A percentile compares a stretch with the other conserved stretches of the same genome.
Conservation (phyloP, 1,140 invertebrate species). For the Aricia agestis region DNA sequence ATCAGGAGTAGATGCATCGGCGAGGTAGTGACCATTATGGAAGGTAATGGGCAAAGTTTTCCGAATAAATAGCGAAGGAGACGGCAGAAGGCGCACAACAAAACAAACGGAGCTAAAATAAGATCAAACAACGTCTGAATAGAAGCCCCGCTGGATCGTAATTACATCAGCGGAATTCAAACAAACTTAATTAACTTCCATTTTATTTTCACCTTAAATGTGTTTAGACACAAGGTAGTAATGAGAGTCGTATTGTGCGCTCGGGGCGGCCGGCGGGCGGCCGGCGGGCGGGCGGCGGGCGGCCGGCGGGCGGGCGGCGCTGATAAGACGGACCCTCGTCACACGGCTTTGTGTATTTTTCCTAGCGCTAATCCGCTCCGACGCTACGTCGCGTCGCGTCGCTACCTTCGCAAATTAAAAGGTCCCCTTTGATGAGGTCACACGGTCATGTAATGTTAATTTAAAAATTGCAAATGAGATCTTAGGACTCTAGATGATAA, state of each 20-base stretch:
- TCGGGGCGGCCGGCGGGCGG: not conserved
- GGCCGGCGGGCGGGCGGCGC: not conserved
- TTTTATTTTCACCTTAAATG: conserved; percentile 15
- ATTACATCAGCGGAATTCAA: conserved; percentile 15
- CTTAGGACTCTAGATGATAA: no score
- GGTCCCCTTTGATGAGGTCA: not conserved
- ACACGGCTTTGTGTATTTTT: conserved; percentile 11
- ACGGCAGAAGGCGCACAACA: conserved; percentile 1
- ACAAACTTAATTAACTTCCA: conserved; percentile 16
- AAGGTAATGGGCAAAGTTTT: conserved; percentile 1
- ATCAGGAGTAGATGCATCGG: not conserved
- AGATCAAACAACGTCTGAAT: conserved; percentile 11
- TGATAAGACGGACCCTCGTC: conserved; percentile 13
- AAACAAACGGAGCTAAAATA: conserved; percentile 9
- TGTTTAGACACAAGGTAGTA: conserved; percentile 16
- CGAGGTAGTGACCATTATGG: not conserved
- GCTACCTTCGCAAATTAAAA: conserved; percentile 11
- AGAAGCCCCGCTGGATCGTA: conserved; percentile 8
- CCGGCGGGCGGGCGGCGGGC: not conserved
- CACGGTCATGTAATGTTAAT: conserved; percentile 2
- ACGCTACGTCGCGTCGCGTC: not conserved
- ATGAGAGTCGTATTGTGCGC: not conserved
- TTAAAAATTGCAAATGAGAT: not conserved
- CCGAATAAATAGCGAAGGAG: not conserved
- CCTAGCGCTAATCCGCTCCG: not conserved